Evolutionary conservation across 2,888 invertebrate genomes (phyloP), one percentile per base, ranked within the genome.

Genomic region (Rhaphigaster nebulosa): DNA sequence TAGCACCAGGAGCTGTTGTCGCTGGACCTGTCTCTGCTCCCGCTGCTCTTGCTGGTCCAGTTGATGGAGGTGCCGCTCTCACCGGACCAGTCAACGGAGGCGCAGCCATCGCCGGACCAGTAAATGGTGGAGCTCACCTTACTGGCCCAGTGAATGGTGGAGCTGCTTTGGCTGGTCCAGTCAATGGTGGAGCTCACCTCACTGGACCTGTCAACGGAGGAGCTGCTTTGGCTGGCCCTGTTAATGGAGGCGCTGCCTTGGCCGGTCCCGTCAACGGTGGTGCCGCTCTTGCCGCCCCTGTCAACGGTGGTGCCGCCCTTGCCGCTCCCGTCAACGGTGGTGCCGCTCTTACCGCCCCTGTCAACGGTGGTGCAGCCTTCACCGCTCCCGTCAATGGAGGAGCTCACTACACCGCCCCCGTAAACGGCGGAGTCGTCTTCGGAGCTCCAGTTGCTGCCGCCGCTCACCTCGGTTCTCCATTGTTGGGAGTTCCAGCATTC

Each of bases 301-400:
- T 76, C 38, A 76, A 76, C 76, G 76, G 76, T 34, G 76, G 76
- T 15, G 76, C 76, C n/a, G 20, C 34, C 23, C 76, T 76, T 38
- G 6, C 38, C 29, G 52, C 52, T 18, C 52, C 60, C 3, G 38
- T 38, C 29, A 76, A 76, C 38, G 38, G 80, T 1, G 80, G 80
- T 23, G 80, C 65, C 29, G 65, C 65, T 18, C 18, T 34, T 5
- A 4, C 65, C 18, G 65, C 23, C 3, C 65, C 60, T 0, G 38
- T 38, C 29, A 76, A 76, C 34, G 38, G 38, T 8, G 70, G 70
- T 20, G 70, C 70, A 10, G 34, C 34, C 4, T 1, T 38, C 15
- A 23, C 20, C 34, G 70, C 34, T 1, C 70, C 70, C 1, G 34
- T 76, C 38, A 76, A 76, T 8, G 38, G 70, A n/a, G 84, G 45